Base-by-base conservation (phyloP, 2,797 vertebrate species). In the Limosa lapponica region DNA sequence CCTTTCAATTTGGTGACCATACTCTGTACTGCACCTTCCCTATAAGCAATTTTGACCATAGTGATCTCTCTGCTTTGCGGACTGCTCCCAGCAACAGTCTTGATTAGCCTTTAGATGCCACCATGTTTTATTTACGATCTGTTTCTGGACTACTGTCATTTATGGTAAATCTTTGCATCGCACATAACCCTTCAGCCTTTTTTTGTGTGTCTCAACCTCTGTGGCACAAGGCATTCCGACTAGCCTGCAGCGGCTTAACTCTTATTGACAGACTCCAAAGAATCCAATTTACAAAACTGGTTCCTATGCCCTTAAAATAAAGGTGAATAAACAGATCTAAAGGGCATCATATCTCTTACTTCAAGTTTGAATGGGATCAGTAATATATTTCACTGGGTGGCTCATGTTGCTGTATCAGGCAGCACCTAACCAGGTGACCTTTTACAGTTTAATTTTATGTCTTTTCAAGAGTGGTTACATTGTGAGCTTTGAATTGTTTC, bases 281-380 rank as follows among this genome's bases (percentile, higher is more conserved):
- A 96, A 96, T 90, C 57, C 58, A 94, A 96, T 96, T 89, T 89
- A 82, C 41, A 84, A 82, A 94, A 92, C 30, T 0, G 0, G 65
- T 79, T 82, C 52, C 48, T 79, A 54, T 16, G 70, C 74, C 86
- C 90, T 96, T 89, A 91, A 96, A 96, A 88, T 36, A 97, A 96
- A 96, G 93, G 88, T 94, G 93, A 97, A 89, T 93, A 95, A 95
- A 94, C 80, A 93, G 74, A 96, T 83, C 69, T 90, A 95, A 95
- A 94, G 94, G 95, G 89, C 86, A 89, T 46, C 78, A 6, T 81
- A 88, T 71, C 73, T 88, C 57, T 69, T 79, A 83, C 37, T 91
- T 43, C 43, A 0, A 58, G 41, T 88, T 83, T 91, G 75, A 96
- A 93, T 75, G 51, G 41, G 55, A 90, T 34, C 34, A 62, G 69